Evolutionary conservation across 2,888 invertebrate genomes (phyloP).

Genomic region (Brachypterus glaber): DNA sequence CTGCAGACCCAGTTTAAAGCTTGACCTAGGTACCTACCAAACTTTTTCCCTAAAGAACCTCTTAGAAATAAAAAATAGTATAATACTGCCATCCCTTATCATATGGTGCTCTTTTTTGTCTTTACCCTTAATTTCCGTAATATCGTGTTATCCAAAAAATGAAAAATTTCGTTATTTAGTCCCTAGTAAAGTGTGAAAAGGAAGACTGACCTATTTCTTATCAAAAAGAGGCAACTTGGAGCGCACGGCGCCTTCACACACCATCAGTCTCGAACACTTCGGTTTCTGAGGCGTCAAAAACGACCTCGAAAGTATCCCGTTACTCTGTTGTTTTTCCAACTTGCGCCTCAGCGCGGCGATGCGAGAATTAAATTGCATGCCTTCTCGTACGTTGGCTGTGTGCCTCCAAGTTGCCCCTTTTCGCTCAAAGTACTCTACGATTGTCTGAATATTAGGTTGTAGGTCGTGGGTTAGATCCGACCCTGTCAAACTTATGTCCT

Average conservation of each 20-base stretch:
- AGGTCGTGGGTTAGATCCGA: conserved; percentile 61
- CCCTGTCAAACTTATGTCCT: conserved; percentile 72
- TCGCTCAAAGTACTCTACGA: conserved; percentile 82
- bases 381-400: conserved; percentile 38
- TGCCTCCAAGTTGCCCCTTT: conserved; percentile 55
- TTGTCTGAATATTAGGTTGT: conserved; percentile 64
- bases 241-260: conserved; percentile 80
- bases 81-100: no score
- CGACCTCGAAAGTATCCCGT: conserved; percentile 16
- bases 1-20: no score
- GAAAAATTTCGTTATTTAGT: no score
- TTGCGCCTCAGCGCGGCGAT: conserved; percentile 36
- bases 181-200: conserved; percentile 17
- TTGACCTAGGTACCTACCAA: no score
- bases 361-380: conserved; percentile 35
- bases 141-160: no score
- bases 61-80: no score
- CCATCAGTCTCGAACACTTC: conserved; percentile 56
- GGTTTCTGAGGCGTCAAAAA: conserved; percentile 34
- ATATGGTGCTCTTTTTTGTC: no score
- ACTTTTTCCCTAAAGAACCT: no score
- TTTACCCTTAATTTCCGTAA: no score
- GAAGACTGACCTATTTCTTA: conserved; percentile 45
- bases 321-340: conserved; percentile 29
- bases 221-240: conserved; percentile 81